Conservation (phyloP, 2,113 vertebrate species). For the Bufo bufo region DNA sequence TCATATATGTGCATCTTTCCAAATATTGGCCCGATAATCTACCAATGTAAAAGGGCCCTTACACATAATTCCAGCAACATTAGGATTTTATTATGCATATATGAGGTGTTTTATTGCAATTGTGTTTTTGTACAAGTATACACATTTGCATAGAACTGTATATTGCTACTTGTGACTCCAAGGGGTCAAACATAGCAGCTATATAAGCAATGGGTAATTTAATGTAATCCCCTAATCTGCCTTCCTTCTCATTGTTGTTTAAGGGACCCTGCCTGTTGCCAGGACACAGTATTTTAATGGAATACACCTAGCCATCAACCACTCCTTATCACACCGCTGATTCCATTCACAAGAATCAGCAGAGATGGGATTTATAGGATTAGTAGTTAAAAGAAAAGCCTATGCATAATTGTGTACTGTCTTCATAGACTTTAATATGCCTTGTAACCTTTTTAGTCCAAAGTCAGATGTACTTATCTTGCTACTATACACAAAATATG, state of each 20-base stretch:
- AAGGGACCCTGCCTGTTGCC: slow-evolving; percentile 28
- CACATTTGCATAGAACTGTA: too few relatives aligned
- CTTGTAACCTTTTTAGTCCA: not conserved
- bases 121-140: too few relatives aligned
- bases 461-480: not conserved
- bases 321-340: not conserved
- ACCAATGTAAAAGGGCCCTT: too few relatives aligned
- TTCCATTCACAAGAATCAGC: slow-evolving; percentile 5
- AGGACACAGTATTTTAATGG: slow-evolving; percentile 19
- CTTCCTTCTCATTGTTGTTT: slow-evolving; percentile 31
- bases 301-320: not conserved
- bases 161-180: too few relatives aligned
- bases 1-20: too few relatives aligned
- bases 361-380: not conserved
- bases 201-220: slow-evolving; percentile 55
- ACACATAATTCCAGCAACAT: too few relatives aligned
- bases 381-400: not conserved
- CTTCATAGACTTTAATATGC: not conserved
- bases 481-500: not conserved
- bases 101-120: too few relatives aligned
- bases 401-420: not conserved
- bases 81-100: too few relatives aligned
- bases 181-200: slow-evolving; percentile 61
- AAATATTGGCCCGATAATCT: too few relatives aligned
- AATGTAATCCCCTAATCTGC: slow-evolving; percentile 43